Evolutionary conservation across 2,113 vertebrate species (phyloP).

Genomic region (Atherinomorus stipes): DNA sequence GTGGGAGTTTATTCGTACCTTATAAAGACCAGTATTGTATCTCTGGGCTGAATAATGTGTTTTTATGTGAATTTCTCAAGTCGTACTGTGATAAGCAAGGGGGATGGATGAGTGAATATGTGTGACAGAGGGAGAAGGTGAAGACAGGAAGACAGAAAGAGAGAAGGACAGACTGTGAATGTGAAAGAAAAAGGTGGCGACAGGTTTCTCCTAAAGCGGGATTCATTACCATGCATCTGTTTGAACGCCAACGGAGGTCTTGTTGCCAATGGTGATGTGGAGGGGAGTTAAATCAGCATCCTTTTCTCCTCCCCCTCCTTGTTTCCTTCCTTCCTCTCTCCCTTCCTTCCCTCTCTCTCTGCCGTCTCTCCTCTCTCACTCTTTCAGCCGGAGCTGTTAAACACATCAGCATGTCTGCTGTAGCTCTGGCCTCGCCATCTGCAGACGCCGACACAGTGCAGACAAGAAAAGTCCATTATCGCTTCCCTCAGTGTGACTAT

Average conservation of each 20-base stretch:
- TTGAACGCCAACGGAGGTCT: constrained; percentile 56
- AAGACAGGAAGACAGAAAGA: constrained; percentile 28
- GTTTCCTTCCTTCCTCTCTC: not conserved
- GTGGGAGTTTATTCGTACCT: too few species aligned
- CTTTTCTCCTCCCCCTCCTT: constrained; percentile 11
- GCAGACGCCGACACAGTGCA: constrained; percentile 58
- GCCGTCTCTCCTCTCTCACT: constrained; percentile 33
- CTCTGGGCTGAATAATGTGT: too few species aligned
- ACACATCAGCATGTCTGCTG: constrained; percentile 81
- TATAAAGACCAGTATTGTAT: too few species aligned
- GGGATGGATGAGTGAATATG: constrained; percentile 25
- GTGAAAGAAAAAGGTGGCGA: constrained; percentile 41
- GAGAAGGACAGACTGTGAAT: constrained; percentile 53
- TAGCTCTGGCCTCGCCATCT: constrained; percentile 62
- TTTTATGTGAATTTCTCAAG: constrained; percentile 33
- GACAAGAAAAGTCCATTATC: constrained; percentile 85
- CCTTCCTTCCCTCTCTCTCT: constrained; percentile 11
- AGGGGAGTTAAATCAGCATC: constrained; percentile 72
- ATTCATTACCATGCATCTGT: constrained; percentile 79
- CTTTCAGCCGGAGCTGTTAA: constrained; percentile 66
- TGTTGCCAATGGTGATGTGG: constrained; percentile 74
- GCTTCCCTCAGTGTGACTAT: constrained; percentile 69
- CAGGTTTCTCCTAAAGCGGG: constrained; percentile 64
- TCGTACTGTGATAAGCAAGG: constrained; percentile 16
- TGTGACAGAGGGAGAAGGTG: constrained; percentile 8